Evolutionary conservation across 2,797 vertebrate species (phyloP).

Genomic region (Falco berigora): DNA sequence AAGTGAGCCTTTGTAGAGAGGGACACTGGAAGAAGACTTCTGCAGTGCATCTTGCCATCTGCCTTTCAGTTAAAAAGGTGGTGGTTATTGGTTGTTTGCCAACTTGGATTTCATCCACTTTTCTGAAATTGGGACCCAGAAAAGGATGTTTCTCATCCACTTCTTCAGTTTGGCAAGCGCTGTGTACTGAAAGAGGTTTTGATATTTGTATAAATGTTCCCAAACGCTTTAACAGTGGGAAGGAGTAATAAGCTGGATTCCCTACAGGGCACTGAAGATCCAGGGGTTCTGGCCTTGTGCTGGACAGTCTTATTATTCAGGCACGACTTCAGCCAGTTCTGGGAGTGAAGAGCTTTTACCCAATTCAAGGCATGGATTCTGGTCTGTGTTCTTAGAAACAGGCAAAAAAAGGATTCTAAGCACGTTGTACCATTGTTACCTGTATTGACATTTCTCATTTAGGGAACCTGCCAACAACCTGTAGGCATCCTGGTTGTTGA

Average conservation of each 20-base stretch:
- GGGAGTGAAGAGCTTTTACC: background rate
- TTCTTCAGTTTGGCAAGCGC: background rate
- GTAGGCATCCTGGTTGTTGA: background rate
- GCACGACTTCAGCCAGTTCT: background rate
- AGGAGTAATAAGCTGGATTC: background rate
- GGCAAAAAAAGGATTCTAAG: background rate
- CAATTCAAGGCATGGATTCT: background rate
- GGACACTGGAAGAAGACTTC: background rate
- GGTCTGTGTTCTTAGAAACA: background rate
- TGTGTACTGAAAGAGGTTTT: background rate
- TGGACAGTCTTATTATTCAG: background rate
- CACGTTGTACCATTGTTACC: background rate
- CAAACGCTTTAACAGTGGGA: background rate
- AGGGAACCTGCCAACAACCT: background rate
- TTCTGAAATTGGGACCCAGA: background rate
- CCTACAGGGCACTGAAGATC: background rate
- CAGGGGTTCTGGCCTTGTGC: background rate
- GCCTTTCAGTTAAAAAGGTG: background rate
- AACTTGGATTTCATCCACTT: background rate
- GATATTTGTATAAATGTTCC: background rate
- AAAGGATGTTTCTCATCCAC: background rate
- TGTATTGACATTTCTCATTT: background rate
- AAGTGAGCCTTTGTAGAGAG: background rate
- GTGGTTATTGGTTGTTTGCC: background rate
- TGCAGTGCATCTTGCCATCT: background rate